Base-by-base conservation (phyloP, 2,888 invertebrate species). In the Drosophila monieri region DNA sequence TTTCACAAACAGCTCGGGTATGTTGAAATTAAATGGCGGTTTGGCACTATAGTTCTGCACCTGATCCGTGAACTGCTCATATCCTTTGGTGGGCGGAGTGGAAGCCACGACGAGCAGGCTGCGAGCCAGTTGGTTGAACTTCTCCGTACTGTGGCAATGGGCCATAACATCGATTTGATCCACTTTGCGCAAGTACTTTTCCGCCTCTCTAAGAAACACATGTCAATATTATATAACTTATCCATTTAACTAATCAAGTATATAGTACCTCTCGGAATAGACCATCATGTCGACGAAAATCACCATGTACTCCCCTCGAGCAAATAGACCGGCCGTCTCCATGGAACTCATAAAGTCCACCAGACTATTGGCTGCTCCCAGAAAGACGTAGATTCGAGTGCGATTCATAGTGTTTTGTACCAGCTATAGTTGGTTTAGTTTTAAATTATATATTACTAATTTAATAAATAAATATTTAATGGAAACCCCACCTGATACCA, bases 211-310 rank as follows among this genome's bases (percentile, higher is more conserved):
- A 78, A 49, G 35, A 64, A 62, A 15, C 10, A 44, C 23, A 14
- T 23, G 30, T 27, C 6, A 1, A n/a, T 10, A 2, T 2, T 0
- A 14, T 27, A 18, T 18, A 27, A n/a, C 6, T 18, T 25, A 35
- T 10, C 9, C 5, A 4, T 12, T n/a, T 0, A 6, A 18, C 1
- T 6, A 25, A 23, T 21, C 2, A 8, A 5, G 3, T n/a, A 23
- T 14, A 14, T 93, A 92, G 89, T 93, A 94, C 90, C 93, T 93
- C 76, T 93, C 93, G 15, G 95, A 94, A 91, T 96, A 97, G n/a
- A 96, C 95, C 94, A 96, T 95, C 94, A 95, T 96, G 90, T 98
- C 98, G 15, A 98, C 97, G 91, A 96, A 97, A 89, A 99, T 97
- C 69, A 99, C 96, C 94, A 98, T 96, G 92, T 99, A 99, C 90